Base-by-base conservation (phyloP, 2,113 vertebrate species). In the Morone chrysops region DNA sequence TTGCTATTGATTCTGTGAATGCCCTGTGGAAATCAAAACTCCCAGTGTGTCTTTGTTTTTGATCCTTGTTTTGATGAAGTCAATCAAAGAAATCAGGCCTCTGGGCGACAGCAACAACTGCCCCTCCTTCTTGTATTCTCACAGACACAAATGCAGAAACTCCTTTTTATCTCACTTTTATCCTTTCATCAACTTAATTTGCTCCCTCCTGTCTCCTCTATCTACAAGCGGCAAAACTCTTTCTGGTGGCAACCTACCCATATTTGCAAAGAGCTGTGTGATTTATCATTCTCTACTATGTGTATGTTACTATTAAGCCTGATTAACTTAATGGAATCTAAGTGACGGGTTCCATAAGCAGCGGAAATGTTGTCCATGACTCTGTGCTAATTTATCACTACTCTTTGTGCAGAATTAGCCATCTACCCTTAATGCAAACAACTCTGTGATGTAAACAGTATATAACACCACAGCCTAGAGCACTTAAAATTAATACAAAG, bases 271-370 rank as follows among this genome's bases (percentile, higher is more conserved):
- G 56, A 65, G 63, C 80, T 50, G 31, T 73, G 72, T 84, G 85
- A 93, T 94, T 93, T 87, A 91, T 94, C 76, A 67, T 85, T 72
- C 45, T 47, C 75, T 69, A 71, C 81, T 81, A 40, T 75, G 68
- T 87, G 72, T 45, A 48, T 48, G 77, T 84, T 90, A 86, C 89
- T 90, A 72, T 87, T 85, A 80, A 81, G 85, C 81, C 72, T 88
- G 88, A 93, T 95, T 93, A 92, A 87, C 91, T 90, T 94, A 95
- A 94, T 94, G 90, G 87, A 94, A 80, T 89, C 63, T 79, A 89
- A 93, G 93, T 90, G 91, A 90, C 81, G 53, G 83, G 43, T 70
- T 59, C 84, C 78, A 63, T 93, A 87, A 87, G 90, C 71, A 84
- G 68, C 36, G 25, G 59, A 75, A 80, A 84, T 83, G 59, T 78